Conservation (phyloP, 2,888 invertebrate genomes). For the Chrysomela aeneicollis region DNA sequence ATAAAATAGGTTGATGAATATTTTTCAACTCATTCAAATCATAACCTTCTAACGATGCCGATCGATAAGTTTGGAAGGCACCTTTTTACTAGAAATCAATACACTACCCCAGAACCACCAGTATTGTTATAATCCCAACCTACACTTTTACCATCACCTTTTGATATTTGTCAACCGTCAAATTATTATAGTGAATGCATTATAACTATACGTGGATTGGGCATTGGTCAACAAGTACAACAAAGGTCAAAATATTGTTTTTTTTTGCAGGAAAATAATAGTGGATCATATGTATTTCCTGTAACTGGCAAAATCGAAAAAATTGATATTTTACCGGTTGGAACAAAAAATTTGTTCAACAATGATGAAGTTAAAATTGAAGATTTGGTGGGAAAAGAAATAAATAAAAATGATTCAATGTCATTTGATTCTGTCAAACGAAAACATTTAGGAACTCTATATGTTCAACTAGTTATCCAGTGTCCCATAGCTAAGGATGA, state of each 20-base stretch:
- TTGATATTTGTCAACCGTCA: too few relatives aligned
- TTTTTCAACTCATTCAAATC: not conserved
- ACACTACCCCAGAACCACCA: not conserved
- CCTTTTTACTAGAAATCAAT: not conserved
- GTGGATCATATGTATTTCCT: not conserved
- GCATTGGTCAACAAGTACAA: not conserved
- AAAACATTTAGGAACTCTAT: not conserved
- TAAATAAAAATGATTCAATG: too few relatives aligned
- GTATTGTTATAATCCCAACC: too few relatives aligned
- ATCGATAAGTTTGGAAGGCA: too few relatives aligned
- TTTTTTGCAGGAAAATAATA: conserved; percentile 12
- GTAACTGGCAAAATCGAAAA: not conserved
- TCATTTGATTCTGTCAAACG: not conserved
- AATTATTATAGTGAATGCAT: too few relatives aligned
- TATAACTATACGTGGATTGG: too few relatives aligned
- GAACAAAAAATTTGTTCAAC: not conserved
- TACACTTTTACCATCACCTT: not conserved
- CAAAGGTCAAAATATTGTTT: not conserved
- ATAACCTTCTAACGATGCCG: not conserved
- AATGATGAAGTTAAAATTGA: not conserved
- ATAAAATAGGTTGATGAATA: not conserved
- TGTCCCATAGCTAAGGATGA: not conserved
- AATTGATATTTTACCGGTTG: too few relatives aligned
- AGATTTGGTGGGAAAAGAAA: not conserved
- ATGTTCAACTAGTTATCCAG: not conserved